Base-by-base conservation (phyloP, 2,888 invertebrate genomes). In the Mesochorus sp. region DNA sequence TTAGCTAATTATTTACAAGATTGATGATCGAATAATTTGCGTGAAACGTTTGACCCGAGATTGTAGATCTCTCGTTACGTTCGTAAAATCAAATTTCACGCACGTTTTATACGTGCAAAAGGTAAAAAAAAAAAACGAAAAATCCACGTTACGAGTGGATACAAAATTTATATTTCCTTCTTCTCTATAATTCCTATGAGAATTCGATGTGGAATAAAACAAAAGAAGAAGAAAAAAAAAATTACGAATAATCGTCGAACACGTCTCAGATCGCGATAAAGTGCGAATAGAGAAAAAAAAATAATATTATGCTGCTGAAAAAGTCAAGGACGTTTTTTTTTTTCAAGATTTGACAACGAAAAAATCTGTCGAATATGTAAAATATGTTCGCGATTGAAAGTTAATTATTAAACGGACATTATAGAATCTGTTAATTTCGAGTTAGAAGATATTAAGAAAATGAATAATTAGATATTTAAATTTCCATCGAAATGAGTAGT, bases 281-380 rank as follows among this genome's bases (percentile, higher is more conserved):
- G 67, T 72, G 66, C 68, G 74, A 42, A 26, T 17, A 75, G 61
- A 68, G 21, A 42, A 53, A 19, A 62, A 51, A 49, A 51, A 44
- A 21, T 57, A 76, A 59, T 34, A 64, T n/a, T n/a, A 74, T 80
- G 79, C 81, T 78, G 82, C 68, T 79, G 81, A 81, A 83, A 83
- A 82, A 77, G 73, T 53, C 61, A 66, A n/a, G n/a, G n/a, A n/a
- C n/a, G n/a, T n/a, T n/a, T n/a, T n/a, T n/a, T n/a, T n/a, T n/a
- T n/a, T n/a, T n/a, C n/a, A n/a, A n/a, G n/a, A n/a, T n/a, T n/a
- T n/a, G n/a, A n/a, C n/a, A n/a, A n/a, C n/a, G n/a, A n/a, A n/a
- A n/a, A n/a, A n/a, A n/a, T n/a, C n/a, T n/a, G n/a, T n/a, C n/a
- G n/a, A n/a, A n/a, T n/a, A n/a, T n/a, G n/a, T n/a, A n/a, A n/a